These are phyloP conservation scores for Cephalopterus ornatus DNA, from an alignment of 2,113 vertebrate species.

Conservation along the genomic window DNA sequence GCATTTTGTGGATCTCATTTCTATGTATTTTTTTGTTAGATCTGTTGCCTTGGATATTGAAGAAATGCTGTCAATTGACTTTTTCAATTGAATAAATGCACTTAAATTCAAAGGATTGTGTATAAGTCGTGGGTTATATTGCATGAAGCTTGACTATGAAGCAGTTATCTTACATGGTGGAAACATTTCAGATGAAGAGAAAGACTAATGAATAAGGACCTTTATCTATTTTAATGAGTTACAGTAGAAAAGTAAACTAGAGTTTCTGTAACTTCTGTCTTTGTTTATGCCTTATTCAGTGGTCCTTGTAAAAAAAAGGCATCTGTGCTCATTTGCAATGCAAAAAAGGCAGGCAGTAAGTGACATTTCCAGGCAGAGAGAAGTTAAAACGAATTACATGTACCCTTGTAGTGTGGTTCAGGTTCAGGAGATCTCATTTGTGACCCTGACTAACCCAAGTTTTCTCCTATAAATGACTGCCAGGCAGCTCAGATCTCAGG, in stretches of 20 bases:
- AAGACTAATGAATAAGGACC: background rate
- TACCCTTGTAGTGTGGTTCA: background rate
- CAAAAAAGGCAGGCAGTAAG: background rate
- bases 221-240: background rate
- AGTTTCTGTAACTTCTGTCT: background rate
- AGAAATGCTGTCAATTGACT: background rate
- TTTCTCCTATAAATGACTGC: background rate
- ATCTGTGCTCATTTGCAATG: background rate
- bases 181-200: background rate
- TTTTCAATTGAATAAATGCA: background rate
- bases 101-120: background rate
- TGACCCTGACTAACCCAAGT: background rate
- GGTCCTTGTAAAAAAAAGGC: background rate
- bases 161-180: background rate
- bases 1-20: background rate
- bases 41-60: background rate
- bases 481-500: background rate
- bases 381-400: background rate
- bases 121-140: fast-evolving
- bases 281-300: background rate
- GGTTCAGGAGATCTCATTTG: background rate
- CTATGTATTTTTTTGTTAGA: background rate
- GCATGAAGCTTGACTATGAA: background rate
- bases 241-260: background rate
- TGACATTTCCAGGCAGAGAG: background rate